phyloP scores from a whole-genome alignment of 2,113 vertebrate species.

The Ornithorhynchus anatinus region DNA sequence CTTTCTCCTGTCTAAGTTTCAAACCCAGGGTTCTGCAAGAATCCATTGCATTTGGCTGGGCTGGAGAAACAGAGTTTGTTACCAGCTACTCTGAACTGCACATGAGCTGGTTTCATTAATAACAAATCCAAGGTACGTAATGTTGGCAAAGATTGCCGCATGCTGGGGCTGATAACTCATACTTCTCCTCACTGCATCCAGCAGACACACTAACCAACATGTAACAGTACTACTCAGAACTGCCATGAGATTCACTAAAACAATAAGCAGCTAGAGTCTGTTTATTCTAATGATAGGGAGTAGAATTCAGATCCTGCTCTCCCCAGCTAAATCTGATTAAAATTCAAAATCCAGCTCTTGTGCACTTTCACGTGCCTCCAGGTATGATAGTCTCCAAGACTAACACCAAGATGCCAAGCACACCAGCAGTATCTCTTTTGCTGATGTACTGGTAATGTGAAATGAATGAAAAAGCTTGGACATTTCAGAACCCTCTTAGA shows the following conservation, averaged over 20 bases:
- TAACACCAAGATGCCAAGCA: neutral
- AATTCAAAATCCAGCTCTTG: neutral
- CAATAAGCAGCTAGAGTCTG: neutral
- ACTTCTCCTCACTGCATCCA: neutral
- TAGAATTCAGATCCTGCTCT: neutral
- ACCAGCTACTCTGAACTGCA: slow-evolving; percentile 12
- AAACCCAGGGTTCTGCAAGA: too few relatives aligned
- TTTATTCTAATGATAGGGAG: neutral
- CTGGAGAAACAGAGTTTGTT: slow-evolving; percentile 4
- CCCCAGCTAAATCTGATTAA: neutral
- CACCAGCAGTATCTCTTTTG: neutral
- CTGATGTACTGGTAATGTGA: too few relatives aligned
- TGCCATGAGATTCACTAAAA: neutral
- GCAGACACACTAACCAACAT: neutral
- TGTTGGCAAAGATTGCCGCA: neutral
- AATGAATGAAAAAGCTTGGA: too few relatives aligned
- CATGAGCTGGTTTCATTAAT: slow-evolving; percentile 18
- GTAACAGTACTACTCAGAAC: neutral
- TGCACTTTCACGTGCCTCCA: neutral
- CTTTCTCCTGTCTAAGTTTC: too few relatives aligned
- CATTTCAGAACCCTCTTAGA: too few relatives aligned
- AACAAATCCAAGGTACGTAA: neutral
- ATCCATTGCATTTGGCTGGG: neutral
- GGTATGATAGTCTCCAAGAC: neutral
- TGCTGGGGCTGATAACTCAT: neutral